A percentile compares a stretch with the other conserved stretches of the same genome.
Conservation (phyloP, 2,797 vertebrate species). For the Etheostoma nigrum region DNA sequence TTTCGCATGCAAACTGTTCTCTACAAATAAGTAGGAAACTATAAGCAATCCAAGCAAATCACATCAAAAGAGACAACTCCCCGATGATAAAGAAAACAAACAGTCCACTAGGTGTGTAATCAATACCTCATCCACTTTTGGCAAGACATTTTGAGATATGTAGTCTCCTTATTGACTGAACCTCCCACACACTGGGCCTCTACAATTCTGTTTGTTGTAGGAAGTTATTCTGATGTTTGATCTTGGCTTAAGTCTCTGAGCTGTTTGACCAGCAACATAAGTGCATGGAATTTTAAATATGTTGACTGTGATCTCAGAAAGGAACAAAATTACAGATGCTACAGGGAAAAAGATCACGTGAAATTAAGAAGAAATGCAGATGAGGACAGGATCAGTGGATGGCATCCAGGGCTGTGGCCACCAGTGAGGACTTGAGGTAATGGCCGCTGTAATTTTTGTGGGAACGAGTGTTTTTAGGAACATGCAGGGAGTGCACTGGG, state of each 20-base stretch:
- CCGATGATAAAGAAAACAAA: conserved; percentile 7
- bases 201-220: conserved; percentile 13
- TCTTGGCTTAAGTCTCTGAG: background rate
- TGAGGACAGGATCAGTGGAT: background rate
- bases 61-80: background rate
- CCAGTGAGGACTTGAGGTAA: background rate
- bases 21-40: background rate
- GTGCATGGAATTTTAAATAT: background rate
- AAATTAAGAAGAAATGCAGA: background rate
- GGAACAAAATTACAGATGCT: background rate
- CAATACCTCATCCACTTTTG: conserved; percentile 35
- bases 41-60: background rate
- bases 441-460: background rate
- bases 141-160: conserved; percentile 26
- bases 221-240: conserved; percentile 8
- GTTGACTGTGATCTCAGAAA: background rate
- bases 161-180: conserved; percentile 32
- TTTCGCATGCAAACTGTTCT: background rate
- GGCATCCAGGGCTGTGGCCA: background rate
- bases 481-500: no score
- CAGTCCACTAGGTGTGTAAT: conserved; percentile 18
- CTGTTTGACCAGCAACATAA: background rate
- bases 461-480: background rate
- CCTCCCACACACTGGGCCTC: conserved; percentile 21
- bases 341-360: background rate